A percentile compares a stretch with the other conserved stretches of the same genome.
These are phyloP conservation scores for Alloplasta piceator DNA, from an alignment of 2,888 invertebrate genomes.

Conservation along the genomic window DNA sequence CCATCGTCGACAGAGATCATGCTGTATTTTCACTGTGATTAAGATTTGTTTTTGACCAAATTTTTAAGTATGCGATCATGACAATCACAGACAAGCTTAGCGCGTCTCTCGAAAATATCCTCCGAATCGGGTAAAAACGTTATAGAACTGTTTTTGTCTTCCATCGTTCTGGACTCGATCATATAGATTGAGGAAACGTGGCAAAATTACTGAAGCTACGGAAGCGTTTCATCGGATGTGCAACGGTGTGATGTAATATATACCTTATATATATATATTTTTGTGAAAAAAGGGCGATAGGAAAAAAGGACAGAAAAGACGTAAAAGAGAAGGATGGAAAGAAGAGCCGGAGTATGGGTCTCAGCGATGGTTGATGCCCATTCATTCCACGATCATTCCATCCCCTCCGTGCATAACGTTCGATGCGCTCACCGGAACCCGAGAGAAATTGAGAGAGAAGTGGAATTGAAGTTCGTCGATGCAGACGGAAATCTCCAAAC, in stretches of 20 bases:
- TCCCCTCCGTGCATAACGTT: neutral
- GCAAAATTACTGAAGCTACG: too few relatives aligned
- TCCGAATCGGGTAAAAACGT: neutral
- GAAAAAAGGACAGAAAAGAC: conserved; percentile 20
- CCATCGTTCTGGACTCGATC: too few relatives aligned
- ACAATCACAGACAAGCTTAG: neutral
- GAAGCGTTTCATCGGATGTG: too few relatives aligned
- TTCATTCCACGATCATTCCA: neutral
- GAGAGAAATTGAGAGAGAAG: conserved; percentile 63
- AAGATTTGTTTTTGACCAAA: conserved; percentile 8
- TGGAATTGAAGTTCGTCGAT: conserved; percentile 64
- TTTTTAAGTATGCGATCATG: neutral
- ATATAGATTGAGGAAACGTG: too few relatives aligned
- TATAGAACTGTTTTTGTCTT: neutral
- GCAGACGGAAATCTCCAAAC: conserved; percentile 63
- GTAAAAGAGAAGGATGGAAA: conserved; percentile 32
- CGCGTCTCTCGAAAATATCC: neutral
- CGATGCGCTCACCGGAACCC: conserved; percentile 53
- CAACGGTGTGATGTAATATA: too few relatives aligned
- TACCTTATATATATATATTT: too few relatives aligned
- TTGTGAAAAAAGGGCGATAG: neutral
- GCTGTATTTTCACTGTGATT: too few relatives aligned
- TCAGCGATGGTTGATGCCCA: conserved; percentile 18
- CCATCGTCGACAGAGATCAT: too few relatives aligned
- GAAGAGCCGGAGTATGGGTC: conserved; percentile 1